A percentile compares a stretch with the other conserved stretches of the same genome.
phyloP scores from a whole-genome alignment of 2,113 vertebrate genomes.

The Ascaphus truei region DNA sequence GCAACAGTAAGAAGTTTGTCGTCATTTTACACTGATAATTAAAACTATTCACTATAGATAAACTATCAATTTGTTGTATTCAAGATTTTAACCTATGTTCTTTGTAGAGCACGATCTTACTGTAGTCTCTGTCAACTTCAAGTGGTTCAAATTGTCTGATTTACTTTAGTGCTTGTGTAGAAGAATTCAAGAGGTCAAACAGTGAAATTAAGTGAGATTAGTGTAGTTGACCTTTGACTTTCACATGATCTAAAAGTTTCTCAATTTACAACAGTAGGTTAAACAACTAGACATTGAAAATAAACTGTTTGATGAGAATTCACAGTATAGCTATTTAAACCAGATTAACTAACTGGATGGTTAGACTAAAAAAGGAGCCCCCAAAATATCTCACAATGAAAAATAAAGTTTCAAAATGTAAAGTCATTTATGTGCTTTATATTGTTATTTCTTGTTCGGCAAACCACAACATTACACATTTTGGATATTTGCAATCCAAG shows the following conservation, averaged over 20 bases:
- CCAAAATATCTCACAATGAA: too few relatives aligned
- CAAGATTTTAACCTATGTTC: constrained; percentile 50
- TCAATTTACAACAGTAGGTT: constrained; percentile 35
- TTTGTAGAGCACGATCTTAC: constrained; percentile 55
- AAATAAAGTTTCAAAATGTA: too few relatives aligned
- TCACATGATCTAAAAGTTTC: constrained; percentile 33
- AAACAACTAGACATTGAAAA: constrained; percentile 41
- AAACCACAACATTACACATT: too few relatives aligned
- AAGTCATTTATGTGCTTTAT: too few relatives aligned
- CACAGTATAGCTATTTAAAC: constrained; percentile 1
- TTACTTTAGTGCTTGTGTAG: constrained; percentile 51
- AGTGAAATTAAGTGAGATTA: constrained; percentile 55
- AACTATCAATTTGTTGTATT: constrained; percentile 72
- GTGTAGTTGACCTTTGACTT: constrained; percentile 30
- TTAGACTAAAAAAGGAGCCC: background rate
- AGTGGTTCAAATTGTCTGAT: constrained; percentile 53
- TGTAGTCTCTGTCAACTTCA: constrained; percentile 55
- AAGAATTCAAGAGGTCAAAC: constrained; percentile 53
- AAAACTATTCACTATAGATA: constrained; percentile 71
- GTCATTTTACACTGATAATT: constrained; percentile 79
- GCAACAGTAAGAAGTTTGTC: constrained; percentile 69
- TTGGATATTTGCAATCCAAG: too few relatives aligned
- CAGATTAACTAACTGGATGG: background rate
- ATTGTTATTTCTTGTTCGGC: too few relatives aligned
- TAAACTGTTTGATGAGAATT: constrained; percentile 25